Evolutionary conservation across 2,888 invertebrate genomes (phyloP).

Genomic region (Erebia ligea): DNA sequence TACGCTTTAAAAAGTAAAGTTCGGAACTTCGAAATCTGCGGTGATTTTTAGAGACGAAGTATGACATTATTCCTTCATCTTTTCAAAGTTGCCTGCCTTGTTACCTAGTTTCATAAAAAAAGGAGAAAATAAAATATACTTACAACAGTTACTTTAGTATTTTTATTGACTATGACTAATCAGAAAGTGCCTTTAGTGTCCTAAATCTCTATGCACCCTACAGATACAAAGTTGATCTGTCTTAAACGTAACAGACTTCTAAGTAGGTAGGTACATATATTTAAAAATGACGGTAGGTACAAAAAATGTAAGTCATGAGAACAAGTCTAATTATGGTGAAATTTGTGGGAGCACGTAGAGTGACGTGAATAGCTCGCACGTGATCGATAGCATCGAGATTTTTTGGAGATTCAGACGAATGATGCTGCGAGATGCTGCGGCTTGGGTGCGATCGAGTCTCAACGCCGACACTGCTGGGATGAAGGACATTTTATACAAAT

Average conservation of each 20-base stretch:
- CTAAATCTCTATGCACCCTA: too few relatives aligned
- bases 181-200: too few relatives aligned
- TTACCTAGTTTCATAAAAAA: neutral
- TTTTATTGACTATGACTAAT: neutral
- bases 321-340: constrained; percentile 74
- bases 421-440: constrained; percentile 34
- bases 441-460: constrained; percentile 42
- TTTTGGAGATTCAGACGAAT: constrained; percentile 54
- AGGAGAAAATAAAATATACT: neutral
- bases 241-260: neutral
- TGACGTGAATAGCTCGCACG: constrained; percentile 53
- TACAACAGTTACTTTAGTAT: neutral
- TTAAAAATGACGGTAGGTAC: constrained; percentile 19
- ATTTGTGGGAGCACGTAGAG: constrained; percentile 71
- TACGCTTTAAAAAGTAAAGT: too few relatives aligned
- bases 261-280: too few relatives aligned
- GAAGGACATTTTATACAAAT: neutral
- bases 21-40: too few relatives aligned
- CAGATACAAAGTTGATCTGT: too few relatives aligned
- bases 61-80: too few relatives aligned
- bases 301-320: constrained; percentile 63
- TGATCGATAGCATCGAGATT: constrained; percentile 62
- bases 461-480: constrained; percentile 6
- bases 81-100: too few relatives aligned
- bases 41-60: too few relatives aligned